Evolutionary conservation across 2,113 vertebrate genomes (phyloP).

Genomic region (Catagonus wagneri): DNA sequence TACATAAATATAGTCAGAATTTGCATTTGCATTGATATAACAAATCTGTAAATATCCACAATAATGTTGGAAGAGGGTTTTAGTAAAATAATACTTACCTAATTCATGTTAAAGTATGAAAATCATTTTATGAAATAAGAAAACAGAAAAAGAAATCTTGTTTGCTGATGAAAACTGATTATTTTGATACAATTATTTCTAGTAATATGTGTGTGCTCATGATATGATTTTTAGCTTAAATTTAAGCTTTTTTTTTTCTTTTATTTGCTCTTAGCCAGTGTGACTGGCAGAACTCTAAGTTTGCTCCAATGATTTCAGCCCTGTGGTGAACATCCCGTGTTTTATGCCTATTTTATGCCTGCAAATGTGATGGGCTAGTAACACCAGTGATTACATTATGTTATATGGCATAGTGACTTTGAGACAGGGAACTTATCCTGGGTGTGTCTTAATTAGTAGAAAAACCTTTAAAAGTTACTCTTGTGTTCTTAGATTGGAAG

Average conservation of each 20-base stretch:
- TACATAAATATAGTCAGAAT: neutral
- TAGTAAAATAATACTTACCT: neutral
- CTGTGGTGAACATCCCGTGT: accelerated
- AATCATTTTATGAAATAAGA: neutral
- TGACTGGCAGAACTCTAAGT: neutral
- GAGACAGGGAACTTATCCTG: constrained; percentile 37
- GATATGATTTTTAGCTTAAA: neutral
- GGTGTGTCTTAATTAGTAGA: neutral
- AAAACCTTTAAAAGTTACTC: neutral
- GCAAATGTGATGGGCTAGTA: accelerated
- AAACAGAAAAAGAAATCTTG: neutral
- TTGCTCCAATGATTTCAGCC: neutral
- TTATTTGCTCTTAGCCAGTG: neutral
- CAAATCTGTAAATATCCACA: neutral
- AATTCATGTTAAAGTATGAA: neutral
- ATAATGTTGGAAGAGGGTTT: neutral
- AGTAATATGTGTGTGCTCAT: neutral
- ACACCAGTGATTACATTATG: neutral
- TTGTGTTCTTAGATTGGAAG: no score
- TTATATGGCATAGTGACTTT: neutral
- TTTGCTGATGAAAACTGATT: neutral
- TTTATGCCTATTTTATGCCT: neutral
- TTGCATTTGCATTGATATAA: neutral
- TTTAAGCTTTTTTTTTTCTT: neutral
- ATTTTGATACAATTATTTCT: neutral